Base-by-base conservation (phyloP, 92 coral and sea anemone species). In the Ricordea florida region DNA sequence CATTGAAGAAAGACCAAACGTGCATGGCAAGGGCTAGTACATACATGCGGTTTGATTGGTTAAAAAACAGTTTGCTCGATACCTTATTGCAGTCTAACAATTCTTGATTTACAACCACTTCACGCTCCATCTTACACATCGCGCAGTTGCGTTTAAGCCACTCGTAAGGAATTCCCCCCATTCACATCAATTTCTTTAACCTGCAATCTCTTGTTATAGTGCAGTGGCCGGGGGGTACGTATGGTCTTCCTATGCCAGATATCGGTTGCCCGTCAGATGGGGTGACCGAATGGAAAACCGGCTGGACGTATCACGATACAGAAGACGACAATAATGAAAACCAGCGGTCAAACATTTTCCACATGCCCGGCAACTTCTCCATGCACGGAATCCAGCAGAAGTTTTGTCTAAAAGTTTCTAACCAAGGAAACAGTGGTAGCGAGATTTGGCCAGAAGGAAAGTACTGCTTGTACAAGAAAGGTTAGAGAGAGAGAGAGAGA, bases 391-490 rank as follows among this genome's bases (percentile, higher is more conserved):
- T 94, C 11, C 98, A 94, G 30, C 98, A 94, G 62, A 94, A 83
- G 63, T 94, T 94, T 50, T 94, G 98, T 47, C 79, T 94, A 67
- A 94, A 92, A 41, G 96, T 74, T 21, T 78, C 80, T 34, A 86
- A 93, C 13, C 78, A 81, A 17, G 98, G 93, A 11, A 52, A 70
- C 66, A 40, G 51, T 5, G 98, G 92, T 36, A 92, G 97, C 27
- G 98, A 94, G 88, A 85, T 94, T 60, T 94, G 97, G 97, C 98
- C 98, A 0, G 94, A 94, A 41, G 98, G 98, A 10, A 94, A 94
- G 69, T 94, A 94, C 64, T 94, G 98, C 71, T 45, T 94, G 35
- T 94, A 94, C 44, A 94, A 94, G 76, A 94, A 94, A 92, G 98
- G 98, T 94, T 25, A 66, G 65, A 29, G 40, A 55, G 25, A 1